These are phyloP conservation scores for Caranx melampygus DNA, from an alignment of 2,113 vertebrate genomes.

Conservation along the genomic window DNA sequence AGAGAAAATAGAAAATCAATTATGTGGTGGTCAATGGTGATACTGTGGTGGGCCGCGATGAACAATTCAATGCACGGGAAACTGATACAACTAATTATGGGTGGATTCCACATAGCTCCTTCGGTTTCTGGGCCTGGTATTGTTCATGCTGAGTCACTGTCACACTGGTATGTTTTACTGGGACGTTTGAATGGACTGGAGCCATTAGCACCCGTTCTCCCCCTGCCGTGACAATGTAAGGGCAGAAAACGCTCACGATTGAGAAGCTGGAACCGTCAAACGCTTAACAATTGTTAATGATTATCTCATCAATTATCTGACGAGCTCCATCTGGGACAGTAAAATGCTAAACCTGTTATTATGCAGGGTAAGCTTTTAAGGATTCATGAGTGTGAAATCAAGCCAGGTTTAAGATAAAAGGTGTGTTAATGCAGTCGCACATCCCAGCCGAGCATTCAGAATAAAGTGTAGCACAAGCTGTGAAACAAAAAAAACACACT, in stretches of 20 bases:
- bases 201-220: neutral
- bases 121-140: neutral
- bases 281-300: neutral
- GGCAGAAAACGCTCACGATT: neutral
- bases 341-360: neutral
- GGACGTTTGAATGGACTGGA: neutral
- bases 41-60: too few relatives aligned
- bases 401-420: constrained; percentile 26
- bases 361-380: neutral
- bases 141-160: neutral
- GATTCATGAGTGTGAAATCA: constrained; percentile 29
- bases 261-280: neutral
- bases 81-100: neutral
- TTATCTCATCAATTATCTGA: neutral
- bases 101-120: neutral
- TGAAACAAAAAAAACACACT: constrained; percentile 25
- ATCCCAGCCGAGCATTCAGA: constrained; percentile 21
- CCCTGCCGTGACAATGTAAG: neutral
- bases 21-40: too few relatives aligned
- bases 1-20: too few relatives aligned
- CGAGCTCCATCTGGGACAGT: neutral
- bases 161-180: too few relatives aligned
- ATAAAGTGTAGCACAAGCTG: constrained; percentile 26
- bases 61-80: neutral
- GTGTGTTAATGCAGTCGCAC: constrained; percentile 14